Percentiles rank a stretch among this genome's conserved stretches.
Evolutionary conservation across 53 echinoderm and acorn worm genomes (phyloP).

Genomic region (Luidia sarsii): DNA sequence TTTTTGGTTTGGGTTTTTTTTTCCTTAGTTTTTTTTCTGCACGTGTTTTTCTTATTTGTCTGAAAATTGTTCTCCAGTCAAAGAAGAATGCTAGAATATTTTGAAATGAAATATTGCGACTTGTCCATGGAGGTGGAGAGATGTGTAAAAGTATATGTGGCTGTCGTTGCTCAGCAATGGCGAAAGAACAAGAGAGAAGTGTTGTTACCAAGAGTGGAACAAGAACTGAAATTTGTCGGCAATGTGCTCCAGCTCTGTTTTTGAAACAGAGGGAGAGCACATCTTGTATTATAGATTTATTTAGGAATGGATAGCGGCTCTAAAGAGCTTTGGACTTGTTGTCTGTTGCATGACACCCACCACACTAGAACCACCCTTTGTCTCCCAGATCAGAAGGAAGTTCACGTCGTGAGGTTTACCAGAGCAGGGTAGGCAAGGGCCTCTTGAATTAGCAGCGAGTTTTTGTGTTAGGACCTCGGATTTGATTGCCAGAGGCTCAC

Average conservation of each 20-base stretch:
- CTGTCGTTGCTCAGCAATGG: too few species aligned
- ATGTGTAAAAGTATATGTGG: background rate
- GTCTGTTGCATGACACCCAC: too few species aligned
- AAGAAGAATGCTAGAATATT: too few species aligned
- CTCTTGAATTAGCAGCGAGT: too few species aligned
- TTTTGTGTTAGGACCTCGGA: background rate
- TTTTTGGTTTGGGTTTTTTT: too few species aligned
- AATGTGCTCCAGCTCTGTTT: constrained; percentile 28
- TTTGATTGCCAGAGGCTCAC: background rate
- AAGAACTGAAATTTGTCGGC: background rate
- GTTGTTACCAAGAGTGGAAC: background rate
- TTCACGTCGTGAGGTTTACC: too few species aligned
- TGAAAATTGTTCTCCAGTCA: too few species aligned
- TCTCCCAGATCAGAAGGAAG: too few species aligned
- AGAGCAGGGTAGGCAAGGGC: too few species aligned
- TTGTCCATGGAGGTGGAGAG: background rate
- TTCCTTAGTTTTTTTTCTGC: too few species aligned
- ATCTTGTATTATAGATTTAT: background rate
- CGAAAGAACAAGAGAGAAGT: background rate
- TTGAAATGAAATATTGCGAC: background rate
- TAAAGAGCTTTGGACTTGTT: background rate
- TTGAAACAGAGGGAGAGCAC: constrained; percentile 11
- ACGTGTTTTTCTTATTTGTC: too few species aligned
- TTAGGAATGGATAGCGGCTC: background rate
- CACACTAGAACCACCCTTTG: too few species aligned